Base-by-base conservation (phyloP, 2,888 invertebrate species). In the Zygothrica quintamaculata region DNA sequence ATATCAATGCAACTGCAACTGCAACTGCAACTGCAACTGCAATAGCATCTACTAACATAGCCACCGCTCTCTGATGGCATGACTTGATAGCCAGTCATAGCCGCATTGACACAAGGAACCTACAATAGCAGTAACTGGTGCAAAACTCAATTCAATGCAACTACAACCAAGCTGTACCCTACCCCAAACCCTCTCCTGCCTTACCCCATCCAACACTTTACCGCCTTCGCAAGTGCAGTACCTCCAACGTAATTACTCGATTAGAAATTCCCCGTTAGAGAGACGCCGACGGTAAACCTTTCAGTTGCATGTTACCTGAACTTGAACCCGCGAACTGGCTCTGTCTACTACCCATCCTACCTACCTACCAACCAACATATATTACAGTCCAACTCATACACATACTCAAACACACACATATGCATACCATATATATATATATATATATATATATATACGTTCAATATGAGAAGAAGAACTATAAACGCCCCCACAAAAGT, bases 91-190 rank as follows among this genome's bases (percentile, higher is more conserved):
- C 61, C 58, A 62, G 50, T 68, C 74, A 73, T 57, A 39, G 66
- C 68, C 65, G 58, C 77, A 82, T 79, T 85, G 86, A 82, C 79
- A 82, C 86, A 84, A 79, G 62, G 66, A 56, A 59, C 61, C 58
- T 43, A 60, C 65, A 67, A 58, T 51, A 37, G 50, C 44, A 48
- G 44, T 40, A 52, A 65, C 67, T 65, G 58, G 37, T 25, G 47
- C 29, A 33, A 51, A 33, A 22, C 18, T 22, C 18, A 22, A 22
- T 22, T 5, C 18, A 22, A 25, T 37, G 26, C 50, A 12, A 13
- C 46, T 2, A n/a, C n/a, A n/a, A n/a, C n/a, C n/a, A n/a, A n/a
- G n/a, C n/a, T n/a, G n/a, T n/a, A n/a, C 29, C 4, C 29, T 29
- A 29, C 29, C 29, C 29, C n/a, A n/a, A n/a, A n/a, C n/a, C 29